Base-by-base conservation (phyloP, 2,797 vertebrate species). In the Acropternis orthonyx region DNA sequence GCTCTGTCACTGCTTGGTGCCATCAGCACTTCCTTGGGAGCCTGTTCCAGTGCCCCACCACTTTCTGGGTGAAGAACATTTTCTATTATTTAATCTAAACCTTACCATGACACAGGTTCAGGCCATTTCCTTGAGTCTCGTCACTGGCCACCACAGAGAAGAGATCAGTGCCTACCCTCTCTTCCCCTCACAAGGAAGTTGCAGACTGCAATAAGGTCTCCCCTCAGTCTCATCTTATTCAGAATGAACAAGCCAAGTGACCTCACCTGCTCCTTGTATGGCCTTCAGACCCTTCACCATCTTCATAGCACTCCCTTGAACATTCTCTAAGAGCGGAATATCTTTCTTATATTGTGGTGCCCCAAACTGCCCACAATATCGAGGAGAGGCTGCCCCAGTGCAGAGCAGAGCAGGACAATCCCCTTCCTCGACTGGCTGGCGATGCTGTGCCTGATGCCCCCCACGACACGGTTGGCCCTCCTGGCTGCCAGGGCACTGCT, bases 361-460 rank as follows among this genome's bases (percentile, higher is more conserved):
- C 11, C 12, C 22, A 58, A 66, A 46, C 9, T 7, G 7, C 8
- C 13, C 20, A 14, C 28, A 46, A 9, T 9, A 46, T 52, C 20
- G 26, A 34, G 14, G 6, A 41, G 4, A 74, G 5, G 39, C 10
- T 3, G 7, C 6, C 26, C 8, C 10, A 67, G 10, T 4, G 14
- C 34, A 41, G 34, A 54, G 5, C 17, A 41, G 30, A 34, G 10
- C 0, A 0, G 26, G 8, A 15, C 26, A 61, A 36, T 61, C 28
- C 6, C 10, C 61, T 63, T 28, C 28, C 30, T 44, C 1, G 14
- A 22, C 30, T 3, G 6, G 30, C 21, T 63, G 61, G 30, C 1
- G 7, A 63, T 44, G 41, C 21, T 44, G 23, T 63, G 15, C 10
- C 41, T 44, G 41, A 32, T 44, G 41, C 22, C 21, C 15, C 21